These are phyloP conservation scores for Euzophera pinguis DNA, from an alignment of 2,888 invertebrate genomes.

Conservation along the genomic window DNA sequence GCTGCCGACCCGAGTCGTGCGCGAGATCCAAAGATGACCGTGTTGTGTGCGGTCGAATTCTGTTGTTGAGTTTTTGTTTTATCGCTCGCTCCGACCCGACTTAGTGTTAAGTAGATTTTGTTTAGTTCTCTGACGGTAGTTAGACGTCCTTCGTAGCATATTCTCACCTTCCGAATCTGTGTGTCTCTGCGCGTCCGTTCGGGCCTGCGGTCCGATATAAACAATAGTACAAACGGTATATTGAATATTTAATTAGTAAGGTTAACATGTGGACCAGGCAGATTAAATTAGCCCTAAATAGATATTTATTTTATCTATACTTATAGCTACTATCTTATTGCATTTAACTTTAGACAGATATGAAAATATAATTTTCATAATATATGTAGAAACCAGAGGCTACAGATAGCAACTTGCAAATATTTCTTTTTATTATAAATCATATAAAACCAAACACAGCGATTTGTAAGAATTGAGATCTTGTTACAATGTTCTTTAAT, in stretches of 20 bases:
- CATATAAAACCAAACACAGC: conserved; percentile 12
- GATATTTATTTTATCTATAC: conserved; percentile 71
- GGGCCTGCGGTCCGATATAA: conserved; percentile 43
- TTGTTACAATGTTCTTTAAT: conserved; percentile 15
- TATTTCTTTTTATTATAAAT: conserved; percentile 15
- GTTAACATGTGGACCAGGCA: conserved; percentile 71
- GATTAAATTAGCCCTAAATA: conserved; percentile 58
- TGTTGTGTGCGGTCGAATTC: conserved; percentile 60
- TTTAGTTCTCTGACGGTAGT: conserved; percentile 21
- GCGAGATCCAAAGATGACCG: conserved; percentile 66
- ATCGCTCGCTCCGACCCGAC: conserved; percentile 28
- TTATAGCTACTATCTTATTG: conserved; percentile 60
- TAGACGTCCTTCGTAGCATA: conserved; percentile 17
- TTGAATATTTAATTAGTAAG: conserved; percentile 67
- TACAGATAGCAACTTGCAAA: conserved; percentile 23
- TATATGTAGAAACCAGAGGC: conserved; percentile 25
- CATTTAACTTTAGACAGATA: conserved; percentile 62
- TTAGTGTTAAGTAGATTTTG: conserved; percentile 24
- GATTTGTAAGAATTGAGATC: conserved; percentile 9
- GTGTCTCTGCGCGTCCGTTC: conserved; percentile 8
- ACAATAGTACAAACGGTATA: conserved; percentile 72
- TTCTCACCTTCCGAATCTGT: background rate
- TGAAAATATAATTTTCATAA: conserved; percentile 62
- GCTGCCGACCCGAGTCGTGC: conserved; percentile 24
- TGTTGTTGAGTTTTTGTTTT: conserved; percentile 49